Evolutionary conservation across 92 coral and sea anemone genomes (phyloP).

Genomic region (Palythoa grandis): DNA sequence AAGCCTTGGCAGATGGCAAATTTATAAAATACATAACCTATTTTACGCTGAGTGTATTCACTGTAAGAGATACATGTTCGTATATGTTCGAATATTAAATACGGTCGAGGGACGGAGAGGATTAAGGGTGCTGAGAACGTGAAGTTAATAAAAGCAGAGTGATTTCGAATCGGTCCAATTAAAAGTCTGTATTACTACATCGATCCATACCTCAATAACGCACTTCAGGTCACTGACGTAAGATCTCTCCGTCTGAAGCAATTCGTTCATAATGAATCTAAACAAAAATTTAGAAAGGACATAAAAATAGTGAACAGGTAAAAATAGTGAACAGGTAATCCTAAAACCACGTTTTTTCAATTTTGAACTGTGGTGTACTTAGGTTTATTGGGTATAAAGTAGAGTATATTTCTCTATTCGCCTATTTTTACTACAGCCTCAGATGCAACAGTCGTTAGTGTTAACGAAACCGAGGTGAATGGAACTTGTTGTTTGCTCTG

Average conservation of each 20-base stretch:
- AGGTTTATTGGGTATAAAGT: too few species aligned
- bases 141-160: not conserved
- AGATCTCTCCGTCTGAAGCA: constrained; percentile 93
- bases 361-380: not conserved
- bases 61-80: too few species aligned
- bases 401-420: too few species aligned
- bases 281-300: not conserved
- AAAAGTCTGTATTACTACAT: not conserved
- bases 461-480: too few species aligned
- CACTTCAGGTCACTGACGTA: constrained; percentile 95
- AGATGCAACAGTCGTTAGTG: too few species aligned
- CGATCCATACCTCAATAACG: constrained; percentile 83
- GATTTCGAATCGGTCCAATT: not conserved
- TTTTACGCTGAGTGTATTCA: too few species aligned
- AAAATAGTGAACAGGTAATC: not conserved
- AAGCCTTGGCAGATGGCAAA: too few species aligned
- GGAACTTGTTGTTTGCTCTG: too few species aligned
- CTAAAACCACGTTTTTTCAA: not conserved
- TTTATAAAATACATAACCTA: too few species aligned
- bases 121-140: not conserved
- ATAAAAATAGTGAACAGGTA: not conserved
- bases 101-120: not conserved
- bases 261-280: constrained; percentile 96
- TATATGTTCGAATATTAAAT: too few species aligned
- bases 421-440: too few species aligned